Base-by-base conservation (phyloP, 2,888 invertebrate genomes). In the Lasioglossum zephyrum region DNA sequence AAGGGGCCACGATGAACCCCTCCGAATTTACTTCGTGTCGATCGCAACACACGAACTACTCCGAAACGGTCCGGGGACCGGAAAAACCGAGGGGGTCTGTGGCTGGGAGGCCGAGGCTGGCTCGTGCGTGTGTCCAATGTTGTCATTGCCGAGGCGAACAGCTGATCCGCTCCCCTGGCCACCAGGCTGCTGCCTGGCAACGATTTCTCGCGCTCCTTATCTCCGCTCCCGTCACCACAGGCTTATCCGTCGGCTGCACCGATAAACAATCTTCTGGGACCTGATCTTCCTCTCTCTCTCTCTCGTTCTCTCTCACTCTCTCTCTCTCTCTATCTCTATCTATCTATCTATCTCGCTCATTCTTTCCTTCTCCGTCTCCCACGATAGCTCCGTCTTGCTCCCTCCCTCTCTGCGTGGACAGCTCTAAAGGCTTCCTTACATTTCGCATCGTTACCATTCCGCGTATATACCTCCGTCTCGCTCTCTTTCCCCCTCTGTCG, bases 101-200 rank as follows among this genome's bases (percentile, higher is more conserved):
- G 66, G 66, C 66, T 36, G 36, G 66, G 18, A 36, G 66, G 66
- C 66, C 18, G 60, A 63, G 84, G 82, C 86, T 87, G 88, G 88
- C 90, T 85, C 87, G 88, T 89, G 90, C 88, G 92, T 90, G 92
- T 89, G 92, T 93, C 92, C 93, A 94, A 94, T 94, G 94, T 94
- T 94, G 94, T 94, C 93, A 94, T 94, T 94, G 93, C 91, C 90
- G 92, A 90, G 91, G 90, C 92, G 93, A 94, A 94, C 94, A 94
- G 94, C 94, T 94, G 94, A 94, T 94, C 92, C 92, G 91, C 89
- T 91, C 92, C 90, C 91, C 90, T 92, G 81, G 87, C 87, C 88
- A 88, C 85, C 83, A 63, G 66, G 6, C 90, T 80, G 66, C 86
- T 81, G 87, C 88, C 87, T 89, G 84, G 85, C 88, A 81, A 80